phyloP scores from a whole-genome alignment of 2,797 vertebrate species.

The Lophius americanus region DNA sequence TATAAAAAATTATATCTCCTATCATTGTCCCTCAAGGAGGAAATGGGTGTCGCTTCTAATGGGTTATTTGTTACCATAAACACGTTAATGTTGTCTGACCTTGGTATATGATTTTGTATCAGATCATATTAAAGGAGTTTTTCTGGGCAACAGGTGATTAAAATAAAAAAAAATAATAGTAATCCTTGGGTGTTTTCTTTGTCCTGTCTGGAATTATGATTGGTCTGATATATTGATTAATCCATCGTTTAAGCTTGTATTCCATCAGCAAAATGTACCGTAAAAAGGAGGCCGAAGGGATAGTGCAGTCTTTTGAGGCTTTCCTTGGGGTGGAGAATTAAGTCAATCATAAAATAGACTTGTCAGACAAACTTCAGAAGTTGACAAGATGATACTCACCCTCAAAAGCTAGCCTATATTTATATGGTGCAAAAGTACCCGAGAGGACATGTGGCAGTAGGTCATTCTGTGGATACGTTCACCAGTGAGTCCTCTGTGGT shows the following conservation, averaged over 20 bases:
- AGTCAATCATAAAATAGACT: slow-evolving; percentile 6
- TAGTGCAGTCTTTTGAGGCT: no score
- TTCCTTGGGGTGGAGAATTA: not conserved
- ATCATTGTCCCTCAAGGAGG: no score
- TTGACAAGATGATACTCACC: slow-evolving; percentile 28
- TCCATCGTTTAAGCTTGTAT: not conserved
- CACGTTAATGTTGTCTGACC: no score
- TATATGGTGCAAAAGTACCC: slow-evolving; percentile 11
- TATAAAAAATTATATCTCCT: no score
- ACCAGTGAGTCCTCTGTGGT: slow-evolving; percentile 16
- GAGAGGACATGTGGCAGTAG: slow-evolving; percentile 8
- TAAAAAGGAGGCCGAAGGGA: no score
- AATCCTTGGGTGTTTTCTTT: not conserved
- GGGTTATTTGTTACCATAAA: no score
- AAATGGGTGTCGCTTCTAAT: no score
- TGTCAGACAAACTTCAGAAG: slow-evolving; percentile 23
- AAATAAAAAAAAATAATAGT: no score
- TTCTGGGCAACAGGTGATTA: no score
- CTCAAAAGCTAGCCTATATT: slow-evolving; percentile 12
- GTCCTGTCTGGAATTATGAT: not conserved
- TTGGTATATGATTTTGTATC: no score
- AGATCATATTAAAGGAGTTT: no score
- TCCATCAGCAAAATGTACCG: not conserved
- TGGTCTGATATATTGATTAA: not conserved
- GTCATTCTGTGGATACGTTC: slow-evolving; percentile 22